Base-by-base conservation (phyloP, 2,113 vertebrate species). In the Climacteris rufus region DNA sequence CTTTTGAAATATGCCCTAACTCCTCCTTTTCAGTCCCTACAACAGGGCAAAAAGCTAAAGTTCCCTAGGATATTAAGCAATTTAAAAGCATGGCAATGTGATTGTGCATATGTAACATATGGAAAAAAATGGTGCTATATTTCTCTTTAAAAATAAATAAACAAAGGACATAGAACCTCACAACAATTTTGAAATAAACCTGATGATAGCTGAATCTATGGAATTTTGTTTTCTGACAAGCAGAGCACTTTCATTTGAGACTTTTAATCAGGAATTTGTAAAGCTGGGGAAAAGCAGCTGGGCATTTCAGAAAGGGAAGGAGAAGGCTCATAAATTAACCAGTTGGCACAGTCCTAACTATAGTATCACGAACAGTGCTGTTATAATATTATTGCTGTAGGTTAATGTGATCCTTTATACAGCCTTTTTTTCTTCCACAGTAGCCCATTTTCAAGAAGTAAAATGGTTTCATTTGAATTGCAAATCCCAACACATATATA, bases 391-490 rank as follows among this genome's bases (percentile, higher is more conserved):
- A 97, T 97, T 92, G 94, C 93, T 91, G 89, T 97, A 97, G 87
- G 93, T 97, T 90, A 97, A 97, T 89, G 57, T 61, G 75, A 97
- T 96, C 91, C 75, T 92, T 97, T 95, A 87, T 83, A 93, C 84
- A 83, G 74, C 54, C 84, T 92, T 88, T 91, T 76, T 80, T 84
- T 9, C 63, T 69, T 83, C 60, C 84, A 96, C 89, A 95, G 94
- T 82, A 97, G 81, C 84, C 93, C 92, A 89, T 95, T 97, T 97
- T 97, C 96, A 94, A 95, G 77, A 57, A 94, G 69, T 69, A 92
- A 97, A 98, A 96, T 85, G 63, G 86, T 94, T 97, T 89, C 61
- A 98, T 98, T 98, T 98, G 97, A 97, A 98, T 98, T 98, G 98
- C 98, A 98, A 98, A 98, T 98, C 88, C 91, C 70, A 93, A 92